Percentiles rank a stretch among this genome's conserved stretches.
These are phyloP conservation scores for Gila robusta DNA, from an alignment of 2,797 vertebrate species.

Conservation along the genomic window DNA sequence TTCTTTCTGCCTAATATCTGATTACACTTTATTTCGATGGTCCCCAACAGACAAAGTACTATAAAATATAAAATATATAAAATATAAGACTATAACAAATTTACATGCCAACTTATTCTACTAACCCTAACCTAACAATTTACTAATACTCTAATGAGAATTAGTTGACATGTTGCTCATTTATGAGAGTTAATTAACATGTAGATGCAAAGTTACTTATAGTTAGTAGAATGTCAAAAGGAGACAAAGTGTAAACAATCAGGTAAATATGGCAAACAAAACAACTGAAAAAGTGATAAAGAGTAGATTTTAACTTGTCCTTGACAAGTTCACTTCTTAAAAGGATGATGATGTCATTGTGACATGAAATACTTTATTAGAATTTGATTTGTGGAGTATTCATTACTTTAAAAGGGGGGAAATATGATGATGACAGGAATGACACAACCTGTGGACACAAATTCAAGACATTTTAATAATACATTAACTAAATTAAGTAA, in stretches of 20 bases:
- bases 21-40: too few relatives aligned
- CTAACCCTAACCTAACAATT: too few relatives aligned
- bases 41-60: too few relatives aligned
- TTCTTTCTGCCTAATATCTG: too few relatives aligned
- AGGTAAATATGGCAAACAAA: background rate
- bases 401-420: constrained; percentile 25
- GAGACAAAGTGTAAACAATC: background rate
- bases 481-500: constrained; percentile 9
- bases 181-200: too few relatives aligned
- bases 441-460: constrained; percentile 7
- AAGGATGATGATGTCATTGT: constrained; percentile 17
- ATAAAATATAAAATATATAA: too few relatives aligned
- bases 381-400: constrained; percentile 23
- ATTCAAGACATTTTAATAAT: background rate
- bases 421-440: background rate
- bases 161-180: too few relatives aligned
- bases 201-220: background rate
- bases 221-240: background rate
- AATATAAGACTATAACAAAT: too few relatives aligned
- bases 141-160: background rate
- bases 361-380: background rate
- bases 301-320: constrained; percentile 1
- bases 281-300: background rate
- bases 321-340: constrained; percentile 16
- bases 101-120: too few relatives aligned